Evolutionary conservation across 2,888 invertebrate species (phyloP).

Genomic region (Sphaeridia pumilis): DNA sequence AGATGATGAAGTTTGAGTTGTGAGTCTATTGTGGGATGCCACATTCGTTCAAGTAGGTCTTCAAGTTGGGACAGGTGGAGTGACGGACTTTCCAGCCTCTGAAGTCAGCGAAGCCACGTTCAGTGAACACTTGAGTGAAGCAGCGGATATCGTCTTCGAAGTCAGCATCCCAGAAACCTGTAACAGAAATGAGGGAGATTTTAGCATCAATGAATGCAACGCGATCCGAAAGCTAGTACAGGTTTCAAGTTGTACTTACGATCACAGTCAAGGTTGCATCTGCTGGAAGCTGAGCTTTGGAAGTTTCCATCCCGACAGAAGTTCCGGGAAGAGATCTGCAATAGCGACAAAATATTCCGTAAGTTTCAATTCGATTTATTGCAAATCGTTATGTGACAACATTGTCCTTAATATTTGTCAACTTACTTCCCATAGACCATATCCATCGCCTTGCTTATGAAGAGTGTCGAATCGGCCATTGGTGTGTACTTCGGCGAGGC

Average conservation of each 20-base stretch:
- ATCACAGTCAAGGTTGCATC: constrained; percentile 14
- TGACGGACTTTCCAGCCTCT: constrained; percentile 14
- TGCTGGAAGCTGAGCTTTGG: constrained; percentile 2
- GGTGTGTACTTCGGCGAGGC: constrained; percentile 13
- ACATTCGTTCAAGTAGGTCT: constrained; percentile 6
- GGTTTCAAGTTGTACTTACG: background rate
- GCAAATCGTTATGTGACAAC: background rate
- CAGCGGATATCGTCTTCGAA: constrained; percentile 10
- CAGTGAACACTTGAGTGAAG: constrained; percentile 13
- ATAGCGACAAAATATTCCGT: background rate
- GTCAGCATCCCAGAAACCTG: constrained; percentile 15
- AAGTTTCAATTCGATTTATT: background rate
- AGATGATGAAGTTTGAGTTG: too few relatives aligned
- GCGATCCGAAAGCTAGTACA: background rate
- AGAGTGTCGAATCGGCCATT: constrained; percentile 15
- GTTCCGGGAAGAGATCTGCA: constrained; percentile 7
- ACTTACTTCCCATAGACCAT: constrained; percentile 13
- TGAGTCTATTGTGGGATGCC: too few relatives aligned
- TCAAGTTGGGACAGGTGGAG: constrained; percentile 11
- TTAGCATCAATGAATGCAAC: too few relatives aligned
- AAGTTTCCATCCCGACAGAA: constrained; percentile 10
- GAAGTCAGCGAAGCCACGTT: constrained; percentile 14
- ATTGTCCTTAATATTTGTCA: background rate
- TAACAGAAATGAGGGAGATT: background rate
- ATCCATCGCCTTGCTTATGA: constrained; percentile 10